A percentile compares a stretch with the other conserved stretches of the same genome.
phyloP scores from a whole-genome alignment of 92 coral and sea anemone species.

The Actinostola sp. region DNA sequence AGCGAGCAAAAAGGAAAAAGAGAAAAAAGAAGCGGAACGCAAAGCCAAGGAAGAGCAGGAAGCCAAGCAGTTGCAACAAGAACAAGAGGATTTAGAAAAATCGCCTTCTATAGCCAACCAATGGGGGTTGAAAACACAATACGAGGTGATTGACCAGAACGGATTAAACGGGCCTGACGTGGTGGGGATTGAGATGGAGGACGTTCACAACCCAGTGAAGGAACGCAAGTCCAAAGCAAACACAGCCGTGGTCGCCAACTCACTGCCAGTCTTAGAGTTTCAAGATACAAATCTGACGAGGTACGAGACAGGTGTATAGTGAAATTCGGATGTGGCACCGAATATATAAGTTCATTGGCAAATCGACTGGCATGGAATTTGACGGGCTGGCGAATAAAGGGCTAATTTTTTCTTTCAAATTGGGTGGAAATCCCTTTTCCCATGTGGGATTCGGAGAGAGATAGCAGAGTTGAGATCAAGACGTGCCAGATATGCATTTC shows the following conservation, averaged over 20 bases:
- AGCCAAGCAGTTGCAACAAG: constrained; percentile 55
- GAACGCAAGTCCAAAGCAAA: constrained; percentile 65
- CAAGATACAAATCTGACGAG: constrained; percentile 64
- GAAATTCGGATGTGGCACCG: neutral
- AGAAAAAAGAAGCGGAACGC: constrained; percentile 81
- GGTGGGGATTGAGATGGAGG: constrained; percentile 77
- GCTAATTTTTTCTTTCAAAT: too few relatives aligned
- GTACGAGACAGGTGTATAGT: constrained; percentile 83
- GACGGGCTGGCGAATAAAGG: too few relatives aligned
- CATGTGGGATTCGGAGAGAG: too few relatives aligned
- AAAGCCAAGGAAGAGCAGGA: constrained; percentile 66
- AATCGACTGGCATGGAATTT: too few relatives aligned
- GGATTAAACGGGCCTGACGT: constrained; percentile 94
- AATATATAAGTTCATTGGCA: too few relatives aligned
- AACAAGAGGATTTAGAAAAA: constrained; percentile 32
- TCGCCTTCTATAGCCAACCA: constrained; percentile 17
- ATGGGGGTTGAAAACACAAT: constrained; percentile 48
- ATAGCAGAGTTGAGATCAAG: too few relatives aligned
- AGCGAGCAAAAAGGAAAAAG: constrained; percentile 94
- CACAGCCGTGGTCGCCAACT: constrained; percentile 83
- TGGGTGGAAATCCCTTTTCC: too few relatives aligned
- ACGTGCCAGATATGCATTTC: too few relatives aligned
- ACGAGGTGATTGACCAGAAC: constrained; percentile 80
- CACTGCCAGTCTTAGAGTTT: constrained; percentile 71
- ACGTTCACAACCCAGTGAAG: constrained; percentile 46